phyloP scores from a whole-genome alignment of 1,140 invertebrate species.

The Thereuonema tuberculata region DNA sequence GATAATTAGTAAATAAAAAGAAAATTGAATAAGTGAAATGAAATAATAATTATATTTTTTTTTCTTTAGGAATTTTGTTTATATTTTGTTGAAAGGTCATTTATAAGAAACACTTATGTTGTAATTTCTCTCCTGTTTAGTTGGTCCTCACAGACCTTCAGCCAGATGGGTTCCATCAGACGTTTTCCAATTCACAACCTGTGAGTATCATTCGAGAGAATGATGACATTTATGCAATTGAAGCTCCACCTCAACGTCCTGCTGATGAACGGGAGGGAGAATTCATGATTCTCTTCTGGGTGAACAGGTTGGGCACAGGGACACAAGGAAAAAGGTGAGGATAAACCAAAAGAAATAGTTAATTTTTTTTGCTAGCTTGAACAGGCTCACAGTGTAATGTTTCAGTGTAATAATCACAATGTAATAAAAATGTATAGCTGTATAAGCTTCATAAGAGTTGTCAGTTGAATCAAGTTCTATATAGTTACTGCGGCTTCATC shows the following conservation, averaged over 20 bases:
- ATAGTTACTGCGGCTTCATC: neutral
- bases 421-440: neutral
- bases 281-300: slow-evolving; percentile 66
- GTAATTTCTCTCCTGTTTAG: neutral
- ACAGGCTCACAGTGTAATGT: too few relatives aligned
- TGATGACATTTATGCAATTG: slow-evolving; percentile 59
- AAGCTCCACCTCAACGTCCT: slow-evolving; percentile 43
- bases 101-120: too few relatives aligned
- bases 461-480: neutral
- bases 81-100: neutral
- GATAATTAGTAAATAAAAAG: too few relatives aligned
- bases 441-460: neutral
- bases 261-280: slow-evolving; percentile 39
- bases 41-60: neutral
- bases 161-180: slow-evolving; percentile 50
- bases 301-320: slow-evolving; percentile 53
- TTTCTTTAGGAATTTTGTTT: too few relatives aligned
- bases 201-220: slow-evolving; percentile 48
- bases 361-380: neutral
- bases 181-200: slow-evolving; percentile 55
- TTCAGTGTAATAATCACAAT: too few relatives aligned
- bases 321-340: slow-evolving; percentile 41
- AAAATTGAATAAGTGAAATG: neutral
- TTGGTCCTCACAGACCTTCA: slow-evolving; percentile 80
- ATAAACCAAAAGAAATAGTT: neutral